Percentiles rank a stretch among this genome's conserved stretches.
Conservation (phyloP, 2,797 vertebrate genomes). For the Galago senegalensis region DNA sequence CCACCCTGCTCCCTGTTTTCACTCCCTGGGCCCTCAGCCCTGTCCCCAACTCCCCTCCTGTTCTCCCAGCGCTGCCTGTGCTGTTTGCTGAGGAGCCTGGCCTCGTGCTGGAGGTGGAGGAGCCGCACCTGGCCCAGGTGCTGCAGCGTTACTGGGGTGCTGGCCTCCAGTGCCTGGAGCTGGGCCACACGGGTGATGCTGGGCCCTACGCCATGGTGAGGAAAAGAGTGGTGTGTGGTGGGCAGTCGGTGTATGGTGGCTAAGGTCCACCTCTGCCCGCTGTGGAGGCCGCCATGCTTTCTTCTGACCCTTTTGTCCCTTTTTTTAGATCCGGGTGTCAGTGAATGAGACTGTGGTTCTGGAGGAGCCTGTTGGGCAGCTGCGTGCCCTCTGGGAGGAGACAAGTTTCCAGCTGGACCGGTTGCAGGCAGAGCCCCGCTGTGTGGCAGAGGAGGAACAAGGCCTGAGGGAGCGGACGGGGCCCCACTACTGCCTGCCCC, state of each 20-base stretch:
- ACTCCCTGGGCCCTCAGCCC: neutral
- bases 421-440: slow-evolving; percentile 92
- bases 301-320: neutral
- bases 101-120: slow-evolving; percentile 93
- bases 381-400: slow-evolving; percentile 94
- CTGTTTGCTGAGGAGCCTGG: slow-evolving; percentile 96
- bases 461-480: slow-evolving; percentile 91
- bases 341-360: slow-evolving; percentile 91
- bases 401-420: slow-evolving; percentile 95
- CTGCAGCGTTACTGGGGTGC: slow-evolving; percentile 88
- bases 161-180: slow-evolving; percentile 90
- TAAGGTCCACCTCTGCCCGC: neutral
- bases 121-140: slow-evolving; percentile 84
- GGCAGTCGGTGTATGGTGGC: neutral
- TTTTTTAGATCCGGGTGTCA: slow-evolving; percentile 89
- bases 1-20: neutral
- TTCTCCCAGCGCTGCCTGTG: slow-evolving; percentile 91
- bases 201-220: slow-evolving; percentile 93
- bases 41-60: fast-evolving
- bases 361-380: slow-evolving; percentile 89
- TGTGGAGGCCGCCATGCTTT: neutral
- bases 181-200: slow-evolving; percentile 91
- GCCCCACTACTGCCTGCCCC: slow-evolving; percentile 91
- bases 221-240: neutral
- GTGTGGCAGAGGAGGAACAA: slow-evolving; percentile 92